phyloP scores from a whole-genome alignment of 2,888 invertebrate genomes.

The Cylindroiulus punctatus region DNA sequence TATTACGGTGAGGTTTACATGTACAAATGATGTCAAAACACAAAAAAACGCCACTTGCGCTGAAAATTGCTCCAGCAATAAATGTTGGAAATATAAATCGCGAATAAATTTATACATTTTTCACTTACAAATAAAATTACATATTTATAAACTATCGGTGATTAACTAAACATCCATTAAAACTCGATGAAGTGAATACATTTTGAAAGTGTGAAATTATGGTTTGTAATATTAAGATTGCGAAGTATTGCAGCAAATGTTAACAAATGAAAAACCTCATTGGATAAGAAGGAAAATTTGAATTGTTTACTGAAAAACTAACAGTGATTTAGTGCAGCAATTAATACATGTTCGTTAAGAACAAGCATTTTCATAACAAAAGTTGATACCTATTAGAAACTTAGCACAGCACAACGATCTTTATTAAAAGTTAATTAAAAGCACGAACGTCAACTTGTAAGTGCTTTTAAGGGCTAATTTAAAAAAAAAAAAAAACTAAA shows the following conservation, averaged over 20 bases:
- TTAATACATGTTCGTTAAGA: too few relatives aligned
- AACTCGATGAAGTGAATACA: not conserved
- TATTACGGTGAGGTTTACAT: too few relatives aligned
- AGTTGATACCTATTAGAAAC: too few relatives aligned
- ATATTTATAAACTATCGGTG: constrained; percentile 12
- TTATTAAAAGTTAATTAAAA: too few relatives aligned
- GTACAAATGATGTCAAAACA: not conserved
- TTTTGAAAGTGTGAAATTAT: not conserved
- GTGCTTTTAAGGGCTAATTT: too few relatives aligned
- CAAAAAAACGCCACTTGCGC: not conserved
- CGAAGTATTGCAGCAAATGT: not conserved
- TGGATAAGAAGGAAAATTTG: too few relatives aligned
- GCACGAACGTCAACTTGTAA: too few relatives aligned
- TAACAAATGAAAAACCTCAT: not conserved
- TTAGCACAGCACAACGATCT: too few relatives aligned
- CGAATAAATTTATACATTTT: constrained; percentile 22
- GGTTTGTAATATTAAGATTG: not conserved
- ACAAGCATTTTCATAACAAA: too few relatives aligned
- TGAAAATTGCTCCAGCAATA: not conserved
- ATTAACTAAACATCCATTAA: not conserved
- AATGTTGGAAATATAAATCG: not conserved
- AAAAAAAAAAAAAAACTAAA: too few relatives aligned
- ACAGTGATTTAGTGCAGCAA: too few relatives aligned
- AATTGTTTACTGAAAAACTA: too few relatives aligned
- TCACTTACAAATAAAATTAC: constrained; percentile 21